These are phyloP conservation scores for Azorinus chamasolen DNA, from an alignment of 2,888 invertebrate genomes.

Conservation along the genomic window DNA sequence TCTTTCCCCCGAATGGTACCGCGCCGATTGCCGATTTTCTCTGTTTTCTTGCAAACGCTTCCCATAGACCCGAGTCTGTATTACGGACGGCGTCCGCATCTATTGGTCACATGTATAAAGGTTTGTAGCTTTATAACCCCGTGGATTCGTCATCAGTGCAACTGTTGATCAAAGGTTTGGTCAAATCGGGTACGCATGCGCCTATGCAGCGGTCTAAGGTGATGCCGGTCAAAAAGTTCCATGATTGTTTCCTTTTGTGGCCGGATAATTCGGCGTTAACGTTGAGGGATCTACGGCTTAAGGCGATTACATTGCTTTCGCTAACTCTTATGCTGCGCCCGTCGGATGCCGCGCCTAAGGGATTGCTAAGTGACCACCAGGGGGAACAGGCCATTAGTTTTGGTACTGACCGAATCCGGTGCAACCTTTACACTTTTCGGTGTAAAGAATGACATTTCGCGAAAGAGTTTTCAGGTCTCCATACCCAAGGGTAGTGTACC, in stretches of 20 bases:
- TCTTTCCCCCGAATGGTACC: background rate
- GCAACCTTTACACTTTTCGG: constrained; percentile 1
- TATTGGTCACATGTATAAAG: background rate
- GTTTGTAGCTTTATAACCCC: background rate
- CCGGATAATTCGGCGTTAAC: background rate
- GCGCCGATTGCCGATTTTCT: background rate
- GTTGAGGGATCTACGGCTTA: background rate
- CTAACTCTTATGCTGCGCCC: constrained; percentile 21
- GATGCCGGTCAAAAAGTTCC: background rate
- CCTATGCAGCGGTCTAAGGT: constrained; percentile 4
- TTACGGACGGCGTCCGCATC: background rate
- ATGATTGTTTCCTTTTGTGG: background rate
- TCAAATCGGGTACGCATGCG: constrained; percentile 6
- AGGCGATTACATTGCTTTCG: constrained; percentile 9
- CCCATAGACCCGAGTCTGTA: constrained; percentile 8
- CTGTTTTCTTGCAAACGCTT: background rate
- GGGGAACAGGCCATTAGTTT: constrained; percentile 2
- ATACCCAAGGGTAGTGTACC: background rate
- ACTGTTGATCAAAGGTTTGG: background rate
- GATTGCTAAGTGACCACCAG: background rate
- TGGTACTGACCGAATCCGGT: background rate
- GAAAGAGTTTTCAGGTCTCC: constrained; percentile 17
- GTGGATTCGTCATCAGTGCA: background rate
- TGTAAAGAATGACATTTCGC: constrained; percentile 9
- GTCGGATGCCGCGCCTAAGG: constrained; percentile 4